Evolutionary conservation across 1,140 invertebrate species (phyloP), one percentile per base, ranked within the genome.

Genomic region (Ridgeia piscesae): DNA sequence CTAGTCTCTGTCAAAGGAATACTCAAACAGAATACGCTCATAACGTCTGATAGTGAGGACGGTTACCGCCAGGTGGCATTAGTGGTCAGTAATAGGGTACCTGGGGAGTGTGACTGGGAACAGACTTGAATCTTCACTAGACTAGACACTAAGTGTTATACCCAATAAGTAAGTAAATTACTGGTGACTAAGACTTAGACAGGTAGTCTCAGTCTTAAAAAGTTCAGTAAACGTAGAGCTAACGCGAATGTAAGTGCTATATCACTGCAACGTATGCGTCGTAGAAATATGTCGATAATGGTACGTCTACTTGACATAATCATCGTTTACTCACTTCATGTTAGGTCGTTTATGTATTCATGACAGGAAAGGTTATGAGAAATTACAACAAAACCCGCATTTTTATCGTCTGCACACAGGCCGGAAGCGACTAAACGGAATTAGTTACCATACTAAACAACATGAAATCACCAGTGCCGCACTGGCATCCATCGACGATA

Each of bases 391-490:
- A 77, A 77, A 8, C 58, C 58, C 14, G 27, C 58, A 77, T 17
- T 31, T 77, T 77, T 77, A 77, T 77, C 58, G 58, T 77, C 58
- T 77, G 58, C 58, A 77, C 14, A 77, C 27, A 77, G 11, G 58
- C 58, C 58, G 58, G 58, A 77, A 77, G 58, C 58, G 58, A 77
- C 58, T 77, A 77, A 77, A 77, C 58, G 58, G 58, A 77, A 77
- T 27, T 77, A 77, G 58, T 77, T 77, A 2, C 14, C 58, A 77
- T 31, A 21, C 14, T 77, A 0, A 77, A 77, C 27, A 77, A 21
- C 58, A 77, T 77, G 27, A 77, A 77, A 77, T 27, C 58, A 77
- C 17, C 58, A 77, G 27, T 27, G 27, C 58, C 17, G 58, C 17
- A 77, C 58, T 77, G 58, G 2, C 58, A 21, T 11, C 48, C 48